Evolutionary conservation across 2,888 invertebrate species (phyloP), one percentile per base, ranked within the genome.

Genomic region (Mesochorus sp.): DNA sequence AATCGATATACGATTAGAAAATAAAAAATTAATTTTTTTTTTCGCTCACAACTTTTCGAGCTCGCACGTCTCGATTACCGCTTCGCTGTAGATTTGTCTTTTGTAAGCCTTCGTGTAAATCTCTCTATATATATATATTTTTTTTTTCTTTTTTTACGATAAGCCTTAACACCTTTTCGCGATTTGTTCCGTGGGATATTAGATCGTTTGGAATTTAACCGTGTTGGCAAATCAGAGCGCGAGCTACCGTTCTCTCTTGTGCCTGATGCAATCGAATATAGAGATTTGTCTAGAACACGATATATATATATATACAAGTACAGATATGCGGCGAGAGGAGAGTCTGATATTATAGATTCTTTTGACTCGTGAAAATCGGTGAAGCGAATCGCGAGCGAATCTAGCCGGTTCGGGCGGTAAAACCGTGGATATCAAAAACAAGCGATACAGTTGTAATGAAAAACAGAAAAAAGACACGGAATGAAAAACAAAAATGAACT

Each of bases 381-480:
- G 51, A 24, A 70, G 78, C 78, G 70, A 74, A 78, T 74, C 78
- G 74, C 47, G 61, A 67, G 47, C 61, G 64, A 49, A 71, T 77
- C 31, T 59, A 67, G 71, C 77, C 67, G 55, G 73, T 77, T 77
- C 62, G 57, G 37, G 26, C 55, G 24, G 19, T 14, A 53, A 55
- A 31, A 47, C 26, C 64, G 34, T 57, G 39, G 64, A 57, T 76
- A 74, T 64, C 64, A 61, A 26, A 70, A 78, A 68, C 42, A 10
- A 10, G 62, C 62, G 55, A 73, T 67, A 51, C 70, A 34, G 26
- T 37, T 64, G 34, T 4, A 53, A 34, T 34, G 28, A 39, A 10
- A 17, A 14, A 19, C 1, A 21, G 31, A 26, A 21, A 61, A 44
- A 49, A 26, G 6, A 2, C 0, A 34, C 8, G 2, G 49, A n/a